Base-by-base conservation (phyloP, 2,888 invertebrate genomes). In the Idaea dimidiata region DNA sequence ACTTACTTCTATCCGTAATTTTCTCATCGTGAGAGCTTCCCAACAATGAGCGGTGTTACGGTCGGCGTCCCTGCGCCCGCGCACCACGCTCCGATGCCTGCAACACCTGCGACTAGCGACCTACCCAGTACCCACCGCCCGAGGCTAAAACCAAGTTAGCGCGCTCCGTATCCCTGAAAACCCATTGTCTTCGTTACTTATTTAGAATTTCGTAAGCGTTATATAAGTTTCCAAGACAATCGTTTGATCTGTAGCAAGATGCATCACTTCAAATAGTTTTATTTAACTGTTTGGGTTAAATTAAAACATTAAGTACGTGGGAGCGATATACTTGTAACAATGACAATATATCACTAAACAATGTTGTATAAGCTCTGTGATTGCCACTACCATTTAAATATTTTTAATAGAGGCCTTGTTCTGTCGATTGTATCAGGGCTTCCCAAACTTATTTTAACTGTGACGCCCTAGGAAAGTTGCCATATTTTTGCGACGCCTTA, bases 31-130 rank as follows among this genome's bases (percentile, higher is more conserved):
- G 43, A 43, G 43, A 43, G 43, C 43, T 43, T 43, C 10, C 43
- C 43, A 43, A 43, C 43, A 43, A 43, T 43, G 43, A 43, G 43
- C 43, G 43, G 43, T 43, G 43, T 43, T 43, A 43, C 43, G 43
- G 43, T 43, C 43, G 43, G 43, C 8, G 43, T 43, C 43, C 43
- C 43, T 43, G 43, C 43, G 43, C 43, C 43, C 43, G 43, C 43
- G 43, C 43, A 43, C 43, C 43, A 43, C 43, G 43, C 43, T 43
- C 43, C 43, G 43, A 3, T 43, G 43, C 43, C 43, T 43, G 43
- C 43, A 43, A 43, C 43, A 43, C 43, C 43, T 43, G 43, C 43
- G 43, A 43, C 8, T 43, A 3, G 24, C 24, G 24, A 24, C 5
- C 24, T 24, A 24, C 24, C 24, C 24, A n/a, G 24, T 10, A 6